phyloP scores from a whole-genome alignment of 2,888 invertebrate species.

The Hecatera dysodea region DNA sequence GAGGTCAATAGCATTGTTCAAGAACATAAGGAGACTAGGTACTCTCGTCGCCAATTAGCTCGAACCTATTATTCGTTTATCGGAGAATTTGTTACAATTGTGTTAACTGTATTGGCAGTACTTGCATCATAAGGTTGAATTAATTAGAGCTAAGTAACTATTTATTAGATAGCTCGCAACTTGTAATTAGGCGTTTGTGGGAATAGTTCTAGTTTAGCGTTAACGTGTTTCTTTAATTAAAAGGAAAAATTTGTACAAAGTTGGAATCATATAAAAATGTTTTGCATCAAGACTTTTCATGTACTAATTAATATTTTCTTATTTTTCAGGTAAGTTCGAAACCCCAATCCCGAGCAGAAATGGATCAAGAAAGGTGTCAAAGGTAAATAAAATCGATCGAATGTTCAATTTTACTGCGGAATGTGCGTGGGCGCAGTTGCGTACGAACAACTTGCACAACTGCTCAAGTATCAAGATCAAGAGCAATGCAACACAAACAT shows the following conservation, averaged over 20 bases:
- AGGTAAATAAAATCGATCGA: conserved; percentile 69
- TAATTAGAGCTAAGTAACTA: conserved; percentile 68
- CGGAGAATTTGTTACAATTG: conserved; percentile 51
- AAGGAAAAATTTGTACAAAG: background rate
- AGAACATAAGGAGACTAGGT: conserved; percentile 27
- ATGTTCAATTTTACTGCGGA: conserved; percentile 61
- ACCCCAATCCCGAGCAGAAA: conserved; percentile 19
- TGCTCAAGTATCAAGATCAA: conserved; percentile 65
- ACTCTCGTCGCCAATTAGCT: conserved; percentile 57
- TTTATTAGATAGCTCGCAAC: conserved; percentile 65
- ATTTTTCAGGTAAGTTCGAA: conserved; percentile 76
- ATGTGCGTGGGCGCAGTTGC: conserved; percentile 75
- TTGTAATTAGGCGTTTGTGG: conserved; percentile 50
- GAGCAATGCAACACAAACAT: conserved; percentile 59
- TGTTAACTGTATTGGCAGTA: conserved; percentile 65
- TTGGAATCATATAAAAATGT: background rate
- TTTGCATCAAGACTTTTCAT: background rate
- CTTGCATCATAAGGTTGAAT: conserved; percentile 66
- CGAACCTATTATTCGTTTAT: conserved; percentile 61
- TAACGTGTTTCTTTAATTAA: background rate
- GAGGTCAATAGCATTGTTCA: conserved; percentile 65
- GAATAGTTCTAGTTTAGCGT: background rate
- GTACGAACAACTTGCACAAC: conserved; percentile 64
- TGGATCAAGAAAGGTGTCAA: conserved; percentile 67
- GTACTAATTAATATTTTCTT: background rate